A percentile compares a stretch with the other conserved stretches of the same genome.
Conservation (phyloP, 2,113 vertebrate species). For the Pampusana beccarii region DNA sequence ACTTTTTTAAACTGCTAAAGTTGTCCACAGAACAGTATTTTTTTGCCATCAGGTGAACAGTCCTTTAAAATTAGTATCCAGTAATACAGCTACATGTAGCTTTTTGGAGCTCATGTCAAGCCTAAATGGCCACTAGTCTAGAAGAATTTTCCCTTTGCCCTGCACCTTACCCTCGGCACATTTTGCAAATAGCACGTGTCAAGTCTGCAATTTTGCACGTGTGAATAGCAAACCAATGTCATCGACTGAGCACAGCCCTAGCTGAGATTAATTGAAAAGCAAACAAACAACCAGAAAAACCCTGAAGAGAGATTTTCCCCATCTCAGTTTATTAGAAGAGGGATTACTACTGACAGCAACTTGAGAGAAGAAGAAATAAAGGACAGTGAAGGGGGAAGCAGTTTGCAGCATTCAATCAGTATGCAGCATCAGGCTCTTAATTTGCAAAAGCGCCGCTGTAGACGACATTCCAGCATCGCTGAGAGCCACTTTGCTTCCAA, state of each 20-base stretch:
- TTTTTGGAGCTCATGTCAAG: not conserved
- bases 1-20: not conserved
- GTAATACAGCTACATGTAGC: not conserved
- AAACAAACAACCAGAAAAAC: constrained; percentile 60
- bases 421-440: constrained; percentile 56
- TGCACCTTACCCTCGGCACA: not conserved
- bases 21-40: not conserved
- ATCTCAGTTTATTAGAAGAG: constrained; percentile 65
- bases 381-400: constrained; percentile 33
- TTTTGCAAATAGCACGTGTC: not conserved
- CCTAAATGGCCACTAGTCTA: not conserved
- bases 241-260: not conserved
- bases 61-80: not conserved
- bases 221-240: constrained; percentile 29
- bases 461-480: constrained; percentile 22
- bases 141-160: not conserved
- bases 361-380: constrained; percentile 61
- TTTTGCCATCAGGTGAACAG: not conserved
- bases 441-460: constrained; percentile 53
- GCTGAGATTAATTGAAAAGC: constrained; percentile 61
- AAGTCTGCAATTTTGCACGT: not conserved
- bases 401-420: constrained; percentile 58
- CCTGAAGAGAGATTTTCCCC: constrained; percentile 64
- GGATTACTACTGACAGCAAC: constrained; percentile 66
- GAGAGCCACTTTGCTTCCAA: constrained; percentile 57